Evolutionary conservation across 2,888 invertebrate genomes (phyloP).

Genomic region (Lochmaea crataegi): DNA sequence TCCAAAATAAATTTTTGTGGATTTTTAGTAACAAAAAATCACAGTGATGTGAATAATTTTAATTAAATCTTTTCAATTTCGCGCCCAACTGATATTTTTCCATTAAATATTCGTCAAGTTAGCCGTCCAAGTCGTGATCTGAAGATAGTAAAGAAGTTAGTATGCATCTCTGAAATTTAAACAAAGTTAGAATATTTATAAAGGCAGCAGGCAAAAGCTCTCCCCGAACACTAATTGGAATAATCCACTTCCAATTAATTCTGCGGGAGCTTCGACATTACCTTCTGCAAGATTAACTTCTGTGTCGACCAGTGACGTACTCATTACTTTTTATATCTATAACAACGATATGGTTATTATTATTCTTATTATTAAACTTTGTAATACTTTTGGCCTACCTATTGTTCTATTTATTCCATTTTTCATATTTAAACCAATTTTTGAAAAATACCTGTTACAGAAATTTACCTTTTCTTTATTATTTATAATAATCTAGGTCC

Average conservation of each 20-base stretch:
- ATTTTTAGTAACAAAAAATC: background rate
- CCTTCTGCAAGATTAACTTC: conserved; percentile 61
- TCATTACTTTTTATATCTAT: background rate
- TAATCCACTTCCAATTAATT: conserved; percentile 65
- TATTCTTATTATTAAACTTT: too few relatives aligned
- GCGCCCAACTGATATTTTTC: conserved; percentile 16
- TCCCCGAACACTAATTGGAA: conserved; percentile 62
- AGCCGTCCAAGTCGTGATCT: conserved; percentile 41
- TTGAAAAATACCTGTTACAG: too few relatives aligned
- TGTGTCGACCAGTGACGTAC: conserved; percentile 36
- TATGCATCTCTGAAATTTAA: conserved; percentile 58
- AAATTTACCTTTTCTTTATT: too few relatives aligned
- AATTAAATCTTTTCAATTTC: conserved; percentile 10
- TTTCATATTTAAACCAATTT: too few relatives aligned
- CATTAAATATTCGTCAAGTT: conserved; percentile 33
- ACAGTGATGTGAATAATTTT: background rate
- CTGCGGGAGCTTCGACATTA: conserved; percentile 60
- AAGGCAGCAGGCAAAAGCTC: conserved; percentile 57
- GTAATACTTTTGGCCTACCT: too few relatives aligned
- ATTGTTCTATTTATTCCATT: too few relatives aligned
- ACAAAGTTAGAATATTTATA: conserved; percentile 62
- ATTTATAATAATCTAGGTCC: too few relatives aligned
- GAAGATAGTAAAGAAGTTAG: conserved; percentile 43
- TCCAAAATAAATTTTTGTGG: too few relatives aligned
- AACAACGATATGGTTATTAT: too few relatives aligned